Conservation (phyloP, 2,113 vertebrate species). For the Lota lota region DNA sequence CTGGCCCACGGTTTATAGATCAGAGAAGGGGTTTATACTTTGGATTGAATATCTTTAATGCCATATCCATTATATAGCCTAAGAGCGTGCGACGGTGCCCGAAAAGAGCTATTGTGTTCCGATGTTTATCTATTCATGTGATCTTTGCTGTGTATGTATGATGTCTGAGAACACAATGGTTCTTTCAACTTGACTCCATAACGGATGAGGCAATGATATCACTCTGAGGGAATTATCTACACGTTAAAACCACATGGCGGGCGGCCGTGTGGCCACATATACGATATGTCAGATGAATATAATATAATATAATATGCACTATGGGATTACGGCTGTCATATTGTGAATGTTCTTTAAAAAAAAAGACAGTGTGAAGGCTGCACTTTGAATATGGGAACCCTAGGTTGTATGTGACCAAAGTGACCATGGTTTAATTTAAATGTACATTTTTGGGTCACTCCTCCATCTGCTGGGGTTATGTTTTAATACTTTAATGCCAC, state of each 20-base stretch:
- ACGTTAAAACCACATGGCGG: slow-evolving; percentile 17
- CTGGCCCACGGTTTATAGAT: too few species aligned
- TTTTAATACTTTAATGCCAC: background rate
- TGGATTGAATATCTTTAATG: too few species aligned
- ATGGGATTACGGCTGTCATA: slow-evolving; percentile 5
- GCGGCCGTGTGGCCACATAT: background rate
- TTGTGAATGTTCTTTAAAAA: background rate
- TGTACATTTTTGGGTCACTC: background rate
- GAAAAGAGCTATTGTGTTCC: too few species aligned
- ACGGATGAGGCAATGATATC: slow-evolving; percentile 9
- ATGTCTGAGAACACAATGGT: too few species aligned
- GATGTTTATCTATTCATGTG: too few species aligned
- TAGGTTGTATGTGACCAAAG: too few species aligned
- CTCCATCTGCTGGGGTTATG: background rate
- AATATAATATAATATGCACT: slow-evolving; percentile 22
- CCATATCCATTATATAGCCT: too few species aligned
- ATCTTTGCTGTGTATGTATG: too few species aligned
- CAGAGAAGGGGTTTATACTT: too few species aligned
- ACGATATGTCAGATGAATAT: slow-evolving; percentile 32
- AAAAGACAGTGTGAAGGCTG: background rate
- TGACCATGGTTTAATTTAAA: background rate
- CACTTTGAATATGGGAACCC: slow-evolving; percentile 33
- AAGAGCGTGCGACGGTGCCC: too few species aligned
- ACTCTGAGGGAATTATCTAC: slow-evolving; percentile 19
- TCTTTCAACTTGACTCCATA: too few species aligned